Evolutionary conservation across 2,797 vertebrate genomes (phyloP).

Genomic region (Chromobotia macracanthus): DNA sequence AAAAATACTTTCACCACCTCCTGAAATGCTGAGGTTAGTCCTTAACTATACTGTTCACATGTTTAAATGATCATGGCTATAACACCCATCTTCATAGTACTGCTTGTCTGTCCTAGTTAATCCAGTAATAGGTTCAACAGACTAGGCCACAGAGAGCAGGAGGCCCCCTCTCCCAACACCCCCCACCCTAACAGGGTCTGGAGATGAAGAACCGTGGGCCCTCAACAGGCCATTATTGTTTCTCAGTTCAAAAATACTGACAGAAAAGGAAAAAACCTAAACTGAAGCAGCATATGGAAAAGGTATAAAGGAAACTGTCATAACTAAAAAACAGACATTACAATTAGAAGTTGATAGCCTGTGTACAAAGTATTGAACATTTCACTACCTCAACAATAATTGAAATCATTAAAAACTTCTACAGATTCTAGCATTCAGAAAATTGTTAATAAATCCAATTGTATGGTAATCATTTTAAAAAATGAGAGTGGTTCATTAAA

Average conservation of each 20-base stretch:
- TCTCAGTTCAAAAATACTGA: constrained; percentile 15
- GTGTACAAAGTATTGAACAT: not conserved
- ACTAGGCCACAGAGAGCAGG: constrained; percentile 1
- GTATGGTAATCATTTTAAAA: not conserved
- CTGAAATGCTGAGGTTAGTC: too few species aligned
- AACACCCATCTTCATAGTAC: not conserved
- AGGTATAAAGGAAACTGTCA: not conserved
- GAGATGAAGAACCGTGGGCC: constrained; percentile 33
- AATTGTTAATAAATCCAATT: not conserved
- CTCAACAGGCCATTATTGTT: not conserved
- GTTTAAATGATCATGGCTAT: not conserved
- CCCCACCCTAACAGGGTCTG: constrained; percentile 16
- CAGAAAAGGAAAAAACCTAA: constrained; percentile 22
- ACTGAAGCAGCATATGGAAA: constrained; percentile 51
- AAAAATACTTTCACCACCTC: too few species aligned
- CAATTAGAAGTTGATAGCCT: not conserved
- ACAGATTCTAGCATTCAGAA: not conserved
- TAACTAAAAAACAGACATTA: constrained; percentile 3
- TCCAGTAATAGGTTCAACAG: constrained; percentile 32
- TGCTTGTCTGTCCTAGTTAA: not conserved
- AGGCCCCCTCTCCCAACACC: not conserved
- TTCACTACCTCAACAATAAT: not conserved
- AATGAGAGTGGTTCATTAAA: not conserved
- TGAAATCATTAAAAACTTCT: not conserved
- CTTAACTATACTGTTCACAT: not conserved